Conservation (phyloP, 2,797 vertebrate species). For the Hoplostethus mediterraneus region DNA sequence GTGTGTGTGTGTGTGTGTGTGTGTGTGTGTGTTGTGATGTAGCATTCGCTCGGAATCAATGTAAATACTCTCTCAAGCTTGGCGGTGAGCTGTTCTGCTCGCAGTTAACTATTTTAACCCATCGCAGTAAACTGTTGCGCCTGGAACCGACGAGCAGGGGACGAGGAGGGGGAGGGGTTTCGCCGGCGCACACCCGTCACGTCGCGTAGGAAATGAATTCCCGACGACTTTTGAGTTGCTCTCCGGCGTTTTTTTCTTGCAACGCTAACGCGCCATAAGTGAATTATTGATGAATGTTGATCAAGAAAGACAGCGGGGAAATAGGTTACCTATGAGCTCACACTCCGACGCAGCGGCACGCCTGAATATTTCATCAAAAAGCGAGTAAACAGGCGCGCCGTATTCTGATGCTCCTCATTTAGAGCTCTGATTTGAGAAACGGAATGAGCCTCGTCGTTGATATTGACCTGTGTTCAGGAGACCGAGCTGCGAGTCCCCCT, state of each 20-base stretch:
- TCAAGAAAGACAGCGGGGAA: conserved; percentile 69
- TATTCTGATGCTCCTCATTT: conserved; percentile 39
- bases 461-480: conserved; percentile 56
- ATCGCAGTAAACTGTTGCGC: too few species aligned
- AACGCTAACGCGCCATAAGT: conserved; percentile 72
- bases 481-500: conserved; percentile 32
- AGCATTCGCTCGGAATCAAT: conserved; percentile 33
- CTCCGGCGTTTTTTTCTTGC: conserved; percentile 62
- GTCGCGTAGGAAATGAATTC: conserved; percentile 69
- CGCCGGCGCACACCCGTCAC: conserved; percentile 14
- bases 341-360: conserved; percentile 51
- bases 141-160: not conserved
- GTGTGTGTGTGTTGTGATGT: not conserved
- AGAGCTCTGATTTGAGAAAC: conserved; percentile 63
- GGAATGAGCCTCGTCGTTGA: conserved; percentile 51
- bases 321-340: conserved; percentile 71
- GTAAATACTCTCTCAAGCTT: conserved; percentile 65
- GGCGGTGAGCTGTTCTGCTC: conserved; percentile 45
- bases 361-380: conserved; percentile 75
- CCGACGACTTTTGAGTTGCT: conserved; percentile 61
- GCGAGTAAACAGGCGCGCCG: conserved; percentile 58
- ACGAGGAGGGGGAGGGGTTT: too few species aligned
- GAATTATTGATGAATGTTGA: conserved; percentile 82
- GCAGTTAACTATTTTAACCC: conserved; percentile 34
- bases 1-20: too few species aligned